Evolutionary conservation across 2,797 vertebrate genomes (phyloP).

Genomic region (Chiroxiphia lanceolata): DNA sequence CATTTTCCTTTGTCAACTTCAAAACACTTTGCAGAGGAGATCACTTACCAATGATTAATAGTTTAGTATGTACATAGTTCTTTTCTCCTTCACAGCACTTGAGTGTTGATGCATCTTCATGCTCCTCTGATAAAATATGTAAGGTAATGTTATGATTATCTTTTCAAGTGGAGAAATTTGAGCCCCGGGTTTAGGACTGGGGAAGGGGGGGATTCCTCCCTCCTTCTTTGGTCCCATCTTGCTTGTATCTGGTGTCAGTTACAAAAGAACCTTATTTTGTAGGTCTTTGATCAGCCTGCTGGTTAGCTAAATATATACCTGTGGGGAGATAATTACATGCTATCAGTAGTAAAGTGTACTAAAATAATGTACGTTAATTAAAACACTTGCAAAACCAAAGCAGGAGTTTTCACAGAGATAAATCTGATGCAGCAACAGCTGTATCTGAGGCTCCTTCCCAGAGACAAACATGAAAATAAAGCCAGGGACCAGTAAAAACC

Average conservation of each 20-base stretch:
- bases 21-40: slow-evolving; percentile 30
- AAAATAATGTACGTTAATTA: slow-evolving; percentile 61
- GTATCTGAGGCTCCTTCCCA: not conserved
- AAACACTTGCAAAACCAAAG: slow-evolving; percentile 48
- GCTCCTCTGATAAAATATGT: not conserved
- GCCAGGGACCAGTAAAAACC: not conserved
- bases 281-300: slow-evolving; percentile 41
- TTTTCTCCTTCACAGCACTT: slow-evolving; percentile 2
- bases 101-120: not conserved
- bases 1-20: slow-evolving; percentile 34
- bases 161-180: not conserved
- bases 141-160: not conserved
- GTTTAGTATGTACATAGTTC: not conserved
- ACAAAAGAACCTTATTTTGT: slow-evolving; percentile 6
- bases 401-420: slow-evolving; percentile 12
- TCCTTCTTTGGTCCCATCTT: not conserved
- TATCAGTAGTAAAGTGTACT: slow-evolving; percentile 57
- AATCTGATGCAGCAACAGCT: not conserved
- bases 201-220: not conserved
- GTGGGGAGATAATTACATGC: slow-evolving; percentile 64
- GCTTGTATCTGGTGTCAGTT: not conserved
- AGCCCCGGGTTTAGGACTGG: not conserved
- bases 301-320: slow-evolving; percentile 63
- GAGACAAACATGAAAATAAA: not conserved
- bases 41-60: slow-evolving; percentile 15